These are phyloP conservation scores for Euura saliciscinereae DNA, from an alignment of 1,140 invertebrate species.

Conservation along the genomic window DNA sequence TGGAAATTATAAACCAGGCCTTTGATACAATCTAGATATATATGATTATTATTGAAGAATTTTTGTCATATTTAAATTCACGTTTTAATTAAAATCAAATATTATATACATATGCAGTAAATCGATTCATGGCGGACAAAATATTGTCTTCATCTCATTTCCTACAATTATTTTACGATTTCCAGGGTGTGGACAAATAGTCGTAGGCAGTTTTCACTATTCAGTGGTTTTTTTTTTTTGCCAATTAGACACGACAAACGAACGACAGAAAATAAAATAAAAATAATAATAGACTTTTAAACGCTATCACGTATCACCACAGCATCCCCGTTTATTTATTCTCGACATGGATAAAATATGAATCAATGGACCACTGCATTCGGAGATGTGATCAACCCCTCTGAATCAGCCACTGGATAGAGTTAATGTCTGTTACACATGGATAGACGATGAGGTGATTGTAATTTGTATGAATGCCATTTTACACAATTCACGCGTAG, in stretches of 20 bases:
- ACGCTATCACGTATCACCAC: not conserved
- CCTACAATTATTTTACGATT: not conserved
- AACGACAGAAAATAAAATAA: too few species aligned
- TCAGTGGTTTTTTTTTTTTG: too few species aligned
- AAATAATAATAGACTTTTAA: not conserved
- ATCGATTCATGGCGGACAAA: too few species aligned
- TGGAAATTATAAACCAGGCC: too few species aligned
- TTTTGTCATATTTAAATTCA: too few species aligned
- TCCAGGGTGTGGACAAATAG: constrained; percentile 2
- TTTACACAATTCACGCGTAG: not conserved
- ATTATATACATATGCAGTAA: too few species aligned
- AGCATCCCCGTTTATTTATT: not conserved
- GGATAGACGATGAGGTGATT: not conserved
- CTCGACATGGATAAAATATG: not conserved
- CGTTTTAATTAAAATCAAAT: too few species aligned
- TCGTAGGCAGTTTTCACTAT: not conserved
- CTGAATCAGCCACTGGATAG: not conserved
- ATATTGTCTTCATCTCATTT: not conserved
- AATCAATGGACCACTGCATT: not conserved
- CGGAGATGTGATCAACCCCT: not conserved
- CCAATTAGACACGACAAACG: too few species aligned
- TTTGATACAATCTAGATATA: too few species aligned
- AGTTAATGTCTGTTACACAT: not conserved
- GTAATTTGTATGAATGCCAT: not conserved
- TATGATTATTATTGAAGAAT: too few species aligned